Conservation (phyloP, 23 tunicate species). For the Halocynthia aurantium region DNA sequence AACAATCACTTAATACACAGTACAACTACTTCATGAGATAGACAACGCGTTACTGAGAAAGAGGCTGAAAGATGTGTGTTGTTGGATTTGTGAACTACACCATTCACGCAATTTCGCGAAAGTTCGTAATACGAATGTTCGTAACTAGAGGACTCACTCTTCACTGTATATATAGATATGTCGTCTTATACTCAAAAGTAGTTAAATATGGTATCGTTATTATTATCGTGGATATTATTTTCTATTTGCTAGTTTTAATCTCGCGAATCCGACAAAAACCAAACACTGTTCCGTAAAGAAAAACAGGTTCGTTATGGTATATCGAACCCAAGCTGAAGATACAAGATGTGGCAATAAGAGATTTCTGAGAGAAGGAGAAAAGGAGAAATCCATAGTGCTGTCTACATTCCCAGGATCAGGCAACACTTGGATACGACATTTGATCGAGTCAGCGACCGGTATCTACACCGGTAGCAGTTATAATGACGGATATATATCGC, state of each 20-base stretch:
- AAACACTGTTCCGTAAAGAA: not conserved
- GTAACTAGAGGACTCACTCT: no score
- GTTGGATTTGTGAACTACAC: no score
- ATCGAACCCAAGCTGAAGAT: constrained; percentile 18
- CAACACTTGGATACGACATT: constrained; percentile 42
- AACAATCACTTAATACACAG: no score
- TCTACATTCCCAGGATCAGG: constrained; percentile 45
- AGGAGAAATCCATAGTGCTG: not conserved
- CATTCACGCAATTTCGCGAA: no score
- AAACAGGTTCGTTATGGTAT: constrained; percentile 6
- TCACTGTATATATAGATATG: no score
- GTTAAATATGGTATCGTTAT: no score
- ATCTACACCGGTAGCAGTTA: constrained; percentile 42
- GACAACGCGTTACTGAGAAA: no score
- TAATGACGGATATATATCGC: not conserved
- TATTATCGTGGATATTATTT: no score
- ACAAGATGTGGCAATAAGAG: constrained; percentile 14
- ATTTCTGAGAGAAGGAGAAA: constrained; percentile 16
- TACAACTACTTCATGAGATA: no score
- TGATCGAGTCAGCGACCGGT: constrained; percentile 40
- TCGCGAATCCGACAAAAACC: not conserved
- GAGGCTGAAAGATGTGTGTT: no score
- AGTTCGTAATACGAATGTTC: no score
- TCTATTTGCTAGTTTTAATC: not conserved
- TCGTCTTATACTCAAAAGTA: no score